These are phyloP conservation scores for Drosophila parvula DNA, from an alignment of 1,140 invertebrate species.

Conservation along the genomic window DNA sequence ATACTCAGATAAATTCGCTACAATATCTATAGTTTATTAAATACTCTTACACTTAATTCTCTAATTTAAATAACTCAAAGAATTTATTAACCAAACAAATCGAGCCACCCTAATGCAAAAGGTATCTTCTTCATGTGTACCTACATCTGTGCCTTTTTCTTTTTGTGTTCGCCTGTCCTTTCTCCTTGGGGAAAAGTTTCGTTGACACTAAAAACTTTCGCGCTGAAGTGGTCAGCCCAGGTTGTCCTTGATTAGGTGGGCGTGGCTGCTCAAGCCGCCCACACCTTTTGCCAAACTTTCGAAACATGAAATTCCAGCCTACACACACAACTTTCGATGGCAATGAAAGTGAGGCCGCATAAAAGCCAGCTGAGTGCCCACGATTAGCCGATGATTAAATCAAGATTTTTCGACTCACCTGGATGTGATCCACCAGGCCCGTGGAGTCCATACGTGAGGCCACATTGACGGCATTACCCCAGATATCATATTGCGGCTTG, in stretches of 20 bases:
- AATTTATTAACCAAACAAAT: neutral
- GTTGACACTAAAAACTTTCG: slow-evolving; percentile 50
- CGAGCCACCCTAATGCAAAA: slow-evolving; percentile 1
- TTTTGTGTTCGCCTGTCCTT: slow-evolving; percentile 9
- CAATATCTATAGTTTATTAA: no score
- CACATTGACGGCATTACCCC: slow-evolving; percentile 96
- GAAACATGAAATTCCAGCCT: slow-evolving; percentile 8
- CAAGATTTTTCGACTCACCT: slow-evolving; percentile 85
- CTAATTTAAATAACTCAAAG: neutral
- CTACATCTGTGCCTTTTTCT: slow-evolving; percentile 8
- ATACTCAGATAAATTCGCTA: neutral
- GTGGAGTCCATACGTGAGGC: slow-evolving; percentile 95
- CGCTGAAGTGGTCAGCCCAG: slow-evolving; percentile 77
- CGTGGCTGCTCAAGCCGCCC: neutral
- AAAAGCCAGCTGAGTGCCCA: slow-evolving; percentile 15
- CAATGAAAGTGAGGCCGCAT: neutral
- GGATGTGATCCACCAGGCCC: slow-evolving; percentile 91
- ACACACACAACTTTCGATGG: slow-evolving; percentile 8
- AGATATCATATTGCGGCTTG: slow-evolving; percentile 96
- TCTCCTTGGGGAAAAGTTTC: slow-evolving; percentile 27
- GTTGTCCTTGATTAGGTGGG: slow-evolving; percentile 44
- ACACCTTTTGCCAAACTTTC: slow-evolving; percentile 13
- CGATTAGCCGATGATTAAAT: slow-evolving; percentile 44
- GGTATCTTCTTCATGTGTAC: slow-evolving; percentile 9
- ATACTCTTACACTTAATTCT: neutral